These are phyloP conservation scores for Cyrtodaria siliqua DNA, from an alignment of 2,888 invertebrate species.

Conservation along the genomic window DNA sequence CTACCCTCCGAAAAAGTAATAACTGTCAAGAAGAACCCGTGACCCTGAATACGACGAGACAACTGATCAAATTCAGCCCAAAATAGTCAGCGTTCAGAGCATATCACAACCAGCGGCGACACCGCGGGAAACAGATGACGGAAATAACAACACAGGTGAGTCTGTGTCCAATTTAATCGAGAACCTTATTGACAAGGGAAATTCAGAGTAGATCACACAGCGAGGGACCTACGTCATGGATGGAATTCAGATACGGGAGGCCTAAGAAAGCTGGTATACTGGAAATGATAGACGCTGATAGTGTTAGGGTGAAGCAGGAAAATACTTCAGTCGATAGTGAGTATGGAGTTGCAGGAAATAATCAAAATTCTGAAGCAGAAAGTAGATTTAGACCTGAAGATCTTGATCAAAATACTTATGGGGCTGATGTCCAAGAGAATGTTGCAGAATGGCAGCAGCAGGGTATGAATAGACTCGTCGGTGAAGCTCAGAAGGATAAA, in stretches of 20 bases:
- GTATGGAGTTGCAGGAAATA: conserved; percentile 8
- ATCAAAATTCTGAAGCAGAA: too few species aligned
- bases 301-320: conserved; percentile 18
- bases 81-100: conserved; percentile 21
- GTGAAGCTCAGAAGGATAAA: too few species aligned
- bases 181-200: conserved; percentile 35
- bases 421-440: background rate
- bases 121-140: background rate
- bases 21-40: conserved; percentile 43
- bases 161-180: conserved; percentile 26
- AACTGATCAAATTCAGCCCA: conserved; percentile 16
- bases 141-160: background rate
- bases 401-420: background rate
- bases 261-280: background rate
- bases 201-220: conserved; percentile 1
- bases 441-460: too few species aligned
- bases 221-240: background rate
- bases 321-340: conserved; percentile 16
- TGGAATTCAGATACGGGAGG: background rate
- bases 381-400: too few species aligned
- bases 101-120: background rate
- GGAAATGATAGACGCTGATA: background rate
- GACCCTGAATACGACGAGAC: conserved; percentile 46
- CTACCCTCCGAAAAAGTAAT: background rate
- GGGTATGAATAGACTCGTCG: too few species aligned